Percentiles rank a stretch among this genome's conserved stretches.
Evolutionary conservation across 2,888 invertebrate species (phyloP).

Genomic region (Sialis fuliginosa): DNA sequence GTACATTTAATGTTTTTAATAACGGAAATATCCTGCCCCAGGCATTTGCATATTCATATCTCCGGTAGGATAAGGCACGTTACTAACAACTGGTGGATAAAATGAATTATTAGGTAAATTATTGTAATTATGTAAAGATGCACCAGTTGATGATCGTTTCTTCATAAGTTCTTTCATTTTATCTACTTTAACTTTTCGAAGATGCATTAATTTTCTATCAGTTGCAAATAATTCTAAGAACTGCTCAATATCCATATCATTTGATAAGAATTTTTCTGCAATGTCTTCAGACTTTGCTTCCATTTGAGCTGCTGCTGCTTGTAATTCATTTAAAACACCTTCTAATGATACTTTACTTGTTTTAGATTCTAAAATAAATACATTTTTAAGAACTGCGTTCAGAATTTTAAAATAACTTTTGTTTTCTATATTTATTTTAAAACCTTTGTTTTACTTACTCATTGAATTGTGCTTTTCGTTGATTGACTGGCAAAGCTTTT

Average conservation of each 20-base stretch:
- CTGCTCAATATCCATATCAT: conserved; percentile 53
- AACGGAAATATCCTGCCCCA: conserved; percentile 14
- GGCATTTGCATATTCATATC: conserved; percentile 66
- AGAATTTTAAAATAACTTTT: neutral
- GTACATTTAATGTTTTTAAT: too few species aligned
- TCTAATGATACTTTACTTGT: conserved; percentile 66
- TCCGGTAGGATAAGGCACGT: conserved; percentile 51
- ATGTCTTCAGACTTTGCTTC: conserved; percentile 84
- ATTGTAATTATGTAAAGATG: conserved; percentile 18
- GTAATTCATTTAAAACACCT: conserved; percentile 71
- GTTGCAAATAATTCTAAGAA: conserved; percentile 73
- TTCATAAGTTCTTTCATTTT: conserved; percentile 67
- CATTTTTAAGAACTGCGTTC: too few species aligned
- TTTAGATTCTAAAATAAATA: conserved; percentile 43
- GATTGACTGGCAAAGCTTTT: conserved; percentile 45
- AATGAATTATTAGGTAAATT: conserved; percentile 22
- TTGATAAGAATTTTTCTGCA: conserved; percentile 63
- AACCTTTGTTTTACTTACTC: conserved; percentile 34
- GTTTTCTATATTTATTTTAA: neutral
- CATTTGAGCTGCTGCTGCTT: conserved; percentile 79
- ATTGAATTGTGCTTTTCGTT: conserved; percentile 61
- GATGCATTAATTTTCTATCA: conserved; percentile 57
- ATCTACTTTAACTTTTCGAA: conserved; percentile 79
- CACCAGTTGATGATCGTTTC: conserved; percentile 18
- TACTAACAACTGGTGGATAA: conserved; percentile 29